phyloP scores from a whole-genome alignment of 1,140 invertebrate species.

The Adelges cooleyi region DNA sequence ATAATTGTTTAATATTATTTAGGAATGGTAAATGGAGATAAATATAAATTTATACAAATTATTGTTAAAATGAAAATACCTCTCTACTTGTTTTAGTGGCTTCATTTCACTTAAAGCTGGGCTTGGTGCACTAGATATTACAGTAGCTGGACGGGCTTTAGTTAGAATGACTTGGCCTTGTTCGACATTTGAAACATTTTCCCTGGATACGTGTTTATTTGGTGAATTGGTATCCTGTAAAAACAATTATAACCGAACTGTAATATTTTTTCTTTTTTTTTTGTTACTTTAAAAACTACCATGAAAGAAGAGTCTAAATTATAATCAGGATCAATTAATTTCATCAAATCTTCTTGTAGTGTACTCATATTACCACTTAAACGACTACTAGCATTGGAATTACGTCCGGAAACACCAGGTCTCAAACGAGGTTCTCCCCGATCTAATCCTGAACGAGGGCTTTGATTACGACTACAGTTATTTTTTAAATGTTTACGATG shows the following conservation, averaged over 20 bases:
- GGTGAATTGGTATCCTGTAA: neutral
- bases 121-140: constrained; percentile 53
- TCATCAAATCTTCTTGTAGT: constrained; percentile 77
- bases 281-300: neutral
- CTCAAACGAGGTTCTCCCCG: constrained; percentile 42
- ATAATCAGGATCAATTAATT: constrained; percentile 76
- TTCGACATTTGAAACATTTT: constrained; percentile 17
- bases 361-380: constrained; percentile 57
- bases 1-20: too few relatives aligned
- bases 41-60: too few relatives aligned
- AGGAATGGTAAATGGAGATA: too few relatives aligned
- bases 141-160: constrained; percentile 57
- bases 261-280: too few relatives aligned
- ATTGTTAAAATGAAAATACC: constrained; percentile 37
- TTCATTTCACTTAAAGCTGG: constrained; percentile 49
- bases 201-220: constrained; percentile 18
- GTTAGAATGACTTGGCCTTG: constrained; percentile 53
- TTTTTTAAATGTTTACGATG: constrained; percentile 28
- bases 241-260: neutral
- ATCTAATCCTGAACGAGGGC: constrained; percentile 45
- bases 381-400: constrained; percentile 40
- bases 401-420: constrained; percentile 40
- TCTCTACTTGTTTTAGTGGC: constrained; percentile 45
- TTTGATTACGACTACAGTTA: constrained; percentile 37
- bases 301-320: constrained; percentile 22